These are phyloP conservation scores for Drosophila lacertosa DNA, from an alignment of 1,140 invertebrate species.

Conservation along the genomic window DNA sequence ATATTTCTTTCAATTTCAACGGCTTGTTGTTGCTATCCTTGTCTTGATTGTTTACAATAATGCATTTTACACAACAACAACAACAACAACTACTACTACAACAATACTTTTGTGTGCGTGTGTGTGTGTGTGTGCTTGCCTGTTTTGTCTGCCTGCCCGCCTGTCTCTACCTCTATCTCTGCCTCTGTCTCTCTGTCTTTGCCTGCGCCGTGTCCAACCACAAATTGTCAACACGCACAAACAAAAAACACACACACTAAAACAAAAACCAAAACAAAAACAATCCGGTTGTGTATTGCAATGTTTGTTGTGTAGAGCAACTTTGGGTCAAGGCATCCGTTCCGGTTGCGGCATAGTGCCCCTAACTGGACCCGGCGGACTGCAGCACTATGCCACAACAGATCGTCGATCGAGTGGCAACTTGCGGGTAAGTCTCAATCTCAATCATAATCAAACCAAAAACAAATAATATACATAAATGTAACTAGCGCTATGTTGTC, in stretches of 20 bases:
- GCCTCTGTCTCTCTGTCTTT: constrained; percentile 25
- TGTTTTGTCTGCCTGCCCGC: constrained; percentile 49
- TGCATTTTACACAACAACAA: constrained; percentile 47
- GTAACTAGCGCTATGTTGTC: constrained; percentile 36
- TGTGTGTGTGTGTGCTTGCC: constrained; percentile 54
- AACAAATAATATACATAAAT: constrained; percentile 14
- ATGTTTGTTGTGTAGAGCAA: constrained; percentile 86
- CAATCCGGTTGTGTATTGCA: constrained; percentile 78
- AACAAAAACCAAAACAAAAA: constrained; percentile 37
- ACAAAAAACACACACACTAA: constrained; percentile 37
- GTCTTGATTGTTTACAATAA: constrained; percentile 59
- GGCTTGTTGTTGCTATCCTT: constrained; percentile 72
- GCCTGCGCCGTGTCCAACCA: constrained; percentile 42
- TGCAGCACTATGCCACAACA: constrained; percentile 80
- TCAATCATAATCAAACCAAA: constrained; percentile 2
- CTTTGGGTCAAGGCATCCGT: constrained; percentile 87
- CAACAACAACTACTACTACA: constrained; percentile 37
- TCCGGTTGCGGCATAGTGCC: constrained; percentile 85
- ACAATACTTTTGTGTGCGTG: constrained; percentile 6
- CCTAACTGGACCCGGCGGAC: constrained; percentile 85
- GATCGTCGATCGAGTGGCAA: constrained; percentile 84
- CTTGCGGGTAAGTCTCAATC: constrained; percentile 85
- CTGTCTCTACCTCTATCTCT: constrained; percentile 29
- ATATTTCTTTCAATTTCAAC: constrained; percentile 53
- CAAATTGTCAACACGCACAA: constrained; percentile 28